phyloP scores from a whole-genome alignment of 35 echinoderm and acorn worm genomes.

The Eucidaris tribuloides region DNA sequence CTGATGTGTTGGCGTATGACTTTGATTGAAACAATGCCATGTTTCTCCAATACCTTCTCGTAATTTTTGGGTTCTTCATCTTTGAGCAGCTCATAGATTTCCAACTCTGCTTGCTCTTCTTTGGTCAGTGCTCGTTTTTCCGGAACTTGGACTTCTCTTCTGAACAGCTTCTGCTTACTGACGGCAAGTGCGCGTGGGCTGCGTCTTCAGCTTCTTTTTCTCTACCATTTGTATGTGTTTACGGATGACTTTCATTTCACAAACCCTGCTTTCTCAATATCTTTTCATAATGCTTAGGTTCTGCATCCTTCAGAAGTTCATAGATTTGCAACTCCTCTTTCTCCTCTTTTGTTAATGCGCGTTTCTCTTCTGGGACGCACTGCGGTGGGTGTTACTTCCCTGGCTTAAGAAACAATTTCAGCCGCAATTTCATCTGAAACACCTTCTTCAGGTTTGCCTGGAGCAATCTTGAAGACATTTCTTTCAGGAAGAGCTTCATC shows the following conservation, averaged over 20 bases:
- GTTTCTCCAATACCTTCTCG: constrained; percentile 40
- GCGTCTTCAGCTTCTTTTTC: constrained; percentile 35
- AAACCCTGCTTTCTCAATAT: constrained; percentile 36
- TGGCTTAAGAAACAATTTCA: too few species aligned
- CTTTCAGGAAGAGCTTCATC: constrained; percentile 9
- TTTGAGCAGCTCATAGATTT: background rate
- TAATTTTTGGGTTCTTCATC: constrained; percentile 18
- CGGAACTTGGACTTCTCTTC: background rate
- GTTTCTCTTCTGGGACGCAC: background rate
- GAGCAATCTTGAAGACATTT: constrained; percentile 15
- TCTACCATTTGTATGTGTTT: constrained; percentile 28
- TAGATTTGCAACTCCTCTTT: constrained; percentile 22
- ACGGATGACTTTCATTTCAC: constrained; percentile 35
- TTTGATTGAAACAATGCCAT: constrained; percentile 33
- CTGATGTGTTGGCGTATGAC: constrained; percentile 38
- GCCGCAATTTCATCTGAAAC: background rate
- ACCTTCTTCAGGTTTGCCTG: constrained; percentile 38
- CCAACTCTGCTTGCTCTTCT: constrained; percentile 15
- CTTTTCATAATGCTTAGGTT: constrained; percentile 56
- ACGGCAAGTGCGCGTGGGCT: background rate
- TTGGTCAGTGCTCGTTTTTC: background rate
- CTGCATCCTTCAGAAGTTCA: constrained; percentile 60
- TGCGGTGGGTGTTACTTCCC: background rate
- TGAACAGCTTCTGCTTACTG: background rate
- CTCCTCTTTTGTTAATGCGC: background rate